A percentile compares a stretch with the other conserved stretches of the same genome.
These are phyloP conservation scores for Zalophus californianus DNA, from an alignment of 2,797 vertebrate genomes.

Conservation along the genomic window DNA sequence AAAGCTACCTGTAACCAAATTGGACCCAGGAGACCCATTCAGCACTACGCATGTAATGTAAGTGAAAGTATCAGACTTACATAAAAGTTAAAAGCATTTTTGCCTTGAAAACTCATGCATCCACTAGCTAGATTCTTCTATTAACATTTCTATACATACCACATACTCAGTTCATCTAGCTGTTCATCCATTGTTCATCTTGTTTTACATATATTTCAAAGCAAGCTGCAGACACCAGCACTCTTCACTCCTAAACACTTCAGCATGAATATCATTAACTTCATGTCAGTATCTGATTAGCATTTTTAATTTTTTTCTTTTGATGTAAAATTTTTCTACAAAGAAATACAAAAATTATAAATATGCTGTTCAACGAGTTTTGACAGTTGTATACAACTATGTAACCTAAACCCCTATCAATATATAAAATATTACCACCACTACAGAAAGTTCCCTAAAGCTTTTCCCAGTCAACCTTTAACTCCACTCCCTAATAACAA, in stretches of 20 bases:
- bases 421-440: background rate
- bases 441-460: background rate
- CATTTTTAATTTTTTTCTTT: background rate
- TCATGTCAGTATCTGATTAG: background rate
- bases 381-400: background rate
- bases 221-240: background rate
- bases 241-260: background rate
- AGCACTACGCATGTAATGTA: background rate
- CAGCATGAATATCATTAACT: background rate
- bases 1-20: background rate
- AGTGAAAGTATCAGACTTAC: background rate
- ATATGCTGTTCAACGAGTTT: background rate
- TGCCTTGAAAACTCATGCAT: background rate
- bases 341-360: background rate
- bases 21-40: background rate
- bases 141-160: background rate
- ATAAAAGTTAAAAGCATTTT: background rate
- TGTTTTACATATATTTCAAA: conserved; percentile 11
- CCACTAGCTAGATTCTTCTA: background rate
- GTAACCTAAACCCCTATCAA: background rate
- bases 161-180: background rate
- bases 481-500: background rate
- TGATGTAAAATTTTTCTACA: background rate
- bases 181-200: background rate
- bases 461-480: background rate